Base-by-base conservation (phyloP, 2,888 invertebrate genomes). In the Ochropleura plecta region DNA sequence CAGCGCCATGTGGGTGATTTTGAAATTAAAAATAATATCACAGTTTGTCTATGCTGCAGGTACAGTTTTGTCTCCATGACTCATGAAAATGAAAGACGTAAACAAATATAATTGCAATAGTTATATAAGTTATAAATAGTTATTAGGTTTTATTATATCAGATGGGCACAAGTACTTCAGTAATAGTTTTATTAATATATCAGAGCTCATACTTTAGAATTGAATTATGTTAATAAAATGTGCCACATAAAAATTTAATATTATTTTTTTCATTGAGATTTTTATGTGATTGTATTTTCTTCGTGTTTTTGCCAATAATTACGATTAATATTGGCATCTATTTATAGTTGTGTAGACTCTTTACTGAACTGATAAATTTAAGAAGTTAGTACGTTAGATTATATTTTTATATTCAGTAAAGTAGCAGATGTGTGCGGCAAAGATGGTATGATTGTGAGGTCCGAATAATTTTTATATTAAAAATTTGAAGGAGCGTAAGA, bases 381-480 rank as follows among this genome's bases (percentile, higher is more conserved):
- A 95, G 93, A 88, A 89, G 87, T 84, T 91, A 92, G 90, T 67
- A 76, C 82, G 75, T 93, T 92, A 91, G 90, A 88, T 89, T 86
- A 90, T 93, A 91, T 92, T 92, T 93, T 92, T 93, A 87, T 92
- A 93, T 91, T 91, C 90, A 90, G 90, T 91, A 90, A 90, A 91
- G 90, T 89, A 89, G 86, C 78, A 76, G 88, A 88, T 87, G 79
- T 92, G 85, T 83, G 85, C 71, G 60, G 71, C 88, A 86, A 85
- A 85, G 85, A 82, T 87, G 89, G 77, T 84, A 90, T 89, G 93
- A 82, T 80, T 93, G 93, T 79, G 82, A 91, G 92, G 88, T 93
- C 95, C 94, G 89, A 93, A 92, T 93, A 95, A 95, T 96, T 96
- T 96, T 96, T 96, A 96, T 96, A 96, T 96, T 96, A 96, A 96